phyloP scores from a whole-genome alignment of 2,113 vertebrate species.

The Vidua chalybeata region DNA sequence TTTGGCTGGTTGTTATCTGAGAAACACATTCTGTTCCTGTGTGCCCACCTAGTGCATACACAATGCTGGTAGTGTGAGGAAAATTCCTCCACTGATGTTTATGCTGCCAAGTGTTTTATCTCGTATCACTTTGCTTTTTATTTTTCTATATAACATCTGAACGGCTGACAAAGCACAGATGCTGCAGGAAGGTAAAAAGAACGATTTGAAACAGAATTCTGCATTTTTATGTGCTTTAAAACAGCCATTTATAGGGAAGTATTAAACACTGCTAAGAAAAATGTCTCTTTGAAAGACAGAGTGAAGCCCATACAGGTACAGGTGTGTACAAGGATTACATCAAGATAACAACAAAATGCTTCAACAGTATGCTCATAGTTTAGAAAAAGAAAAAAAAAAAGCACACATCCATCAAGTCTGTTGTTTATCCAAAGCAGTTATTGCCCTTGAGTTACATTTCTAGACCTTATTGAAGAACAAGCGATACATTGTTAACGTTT shows the following conservation, averaged over 20 bases:
- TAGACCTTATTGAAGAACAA: slow-evolving; percentile 71
- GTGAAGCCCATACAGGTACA: background rate
- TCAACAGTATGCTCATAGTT: background rate
- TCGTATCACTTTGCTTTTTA: background rate
- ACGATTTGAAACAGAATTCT: background rate
- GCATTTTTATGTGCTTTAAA: slow-evolving; percentile 4
- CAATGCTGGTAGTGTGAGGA: background rate
- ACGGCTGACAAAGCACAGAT: background rate
- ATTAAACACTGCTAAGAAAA: background rate
- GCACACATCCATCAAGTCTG: slow-evolving; percentile 21
- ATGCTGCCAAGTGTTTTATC: background rate
- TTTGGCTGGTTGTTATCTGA: background rate
- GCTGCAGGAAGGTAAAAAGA: background rate
- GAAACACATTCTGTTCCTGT: background rate
- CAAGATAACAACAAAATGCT: background rate
- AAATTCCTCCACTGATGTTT: background rate
- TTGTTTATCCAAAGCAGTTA: slow-evolving; percentile 49
- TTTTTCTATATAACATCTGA: background rate
- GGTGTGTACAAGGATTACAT: background rate
- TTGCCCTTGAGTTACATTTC: slow-evolving; percentile 73
- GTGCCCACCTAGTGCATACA: background rate
- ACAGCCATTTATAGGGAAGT: background rate
- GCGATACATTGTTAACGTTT: slow-evolving; percentile 73
- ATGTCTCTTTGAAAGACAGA: background rate
- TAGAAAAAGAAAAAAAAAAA: background rate